These are phyloP conservation scores for Nesospiza acunhae DNA, from an alignment of 2,113 vertebrate genomes.

Conservation along the genomic window DNA sequence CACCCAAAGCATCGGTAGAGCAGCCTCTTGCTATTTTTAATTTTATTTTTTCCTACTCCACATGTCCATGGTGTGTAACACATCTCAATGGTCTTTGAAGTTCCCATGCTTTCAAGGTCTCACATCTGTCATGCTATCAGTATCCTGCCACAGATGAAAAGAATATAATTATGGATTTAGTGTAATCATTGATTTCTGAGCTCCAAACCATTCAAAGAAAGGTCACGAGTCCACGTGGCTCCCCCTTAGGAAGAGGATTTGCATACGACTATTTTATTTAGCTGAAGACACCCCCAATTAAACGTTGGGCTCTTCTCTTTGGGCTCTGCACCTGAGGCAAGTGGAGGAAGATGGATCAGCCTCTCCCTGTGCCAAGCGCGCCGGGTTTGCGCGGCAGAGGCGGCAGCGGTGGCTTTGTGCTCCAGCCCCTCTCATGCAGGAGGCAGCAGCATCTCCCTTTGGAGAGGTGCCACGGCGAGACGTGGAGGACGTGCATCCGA, in stretches of 20 bases:
- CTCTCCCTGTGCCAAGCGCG: not conserved
- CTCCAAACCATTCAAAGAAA: conserved; percentile 64
- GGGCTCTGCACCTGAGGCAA: conserved; percentile 36
- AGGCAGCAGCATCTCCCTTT: not conserved
- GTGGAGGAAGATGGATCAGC: not conserved
- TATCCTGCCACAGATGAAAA: conserved; percentile 54
- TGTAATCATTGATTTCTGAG: conserved; percentile 68
- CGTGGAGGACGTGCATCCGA: not conserved
- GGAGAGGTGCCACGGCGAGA: not conserved
- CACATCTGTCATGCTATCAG: not conserved
- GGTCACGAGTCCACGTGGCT: conserved; percentile 44
- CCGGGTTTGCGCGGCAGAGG: not conserved
- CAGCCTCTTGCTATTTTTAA: not conserved
- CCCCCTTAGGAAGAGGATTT: conserved; percentile 61
- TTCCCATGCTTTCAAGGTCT: conserved; percentile 57
- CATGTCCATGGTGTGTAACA: conserved; percentile 28
- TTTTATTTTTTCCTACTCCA: conserved; percentile 12
- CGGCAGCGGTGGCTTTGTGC: not conserved
- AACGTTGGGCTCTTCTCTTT: not conserved
- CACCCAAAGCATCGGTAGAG: not conserved
- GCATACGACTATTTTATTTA: conserved; percentile 38
- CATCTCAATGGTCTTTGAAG: conserved; percentile 53
- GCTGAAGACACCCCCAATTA: conserved; percentile 53
- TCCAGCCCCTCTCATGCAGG: not conserved
- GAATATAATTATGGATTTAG: conserved; percentile 68